Percentiles rank a stretch among this genome's conserved stretches.
phyloP scores from a whole-genome alignment of 2,888 invertebrate genomes.

The Patella pellucida region DNA sequence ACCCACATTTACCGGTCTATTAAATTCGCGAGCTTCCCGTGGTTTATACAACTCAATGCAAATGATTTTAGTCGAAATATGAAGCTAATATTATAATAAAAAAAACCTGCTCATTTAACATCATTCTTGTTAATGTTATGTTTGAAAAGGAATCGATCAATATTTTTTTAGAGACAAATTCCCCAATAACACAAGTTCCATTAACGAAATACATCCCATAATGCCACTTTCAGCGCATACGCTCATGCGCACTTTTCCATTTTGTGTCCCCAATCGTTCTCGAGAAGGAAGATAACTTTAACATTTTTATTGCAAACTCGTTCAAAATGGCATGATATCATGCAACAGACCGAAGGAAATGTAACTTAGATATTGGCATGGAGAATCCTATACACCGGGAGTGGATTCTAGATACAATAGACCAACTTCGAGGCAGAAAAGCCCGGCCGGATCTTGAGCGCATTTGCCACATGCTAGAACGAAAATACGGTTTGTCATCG shows the following conservation, averaged over 20 bases:
- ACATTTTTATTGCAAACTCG: constrained; percentile 6
- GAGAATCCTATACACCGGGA: constrained; percentile 73
- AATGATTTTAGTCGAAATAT: too few species aligned
- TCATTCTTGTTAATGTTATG: too few species aligned
- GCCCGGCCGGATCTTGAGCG: constrained; percentile 87
- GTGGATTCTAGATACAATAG: constrained; percentile 86
- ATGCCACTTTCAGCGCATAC: constrained; percentile 45
- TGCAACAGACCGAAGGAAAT: constrained; percentile 10
- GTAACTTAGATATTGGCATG: constrained; percentile 39
- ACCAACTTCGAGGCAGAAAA: constrained; percentile 85
- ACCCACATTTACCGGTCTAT: too few species aligned
- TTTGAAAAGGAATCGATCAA: too few species aligned
- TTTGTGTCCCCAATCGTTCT: constrained; percentile 36
- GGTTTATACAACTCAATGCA: too few species aligned
- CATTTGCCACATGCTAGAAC: constrained; percentile 85
- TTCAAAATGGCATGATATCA: not conserved
- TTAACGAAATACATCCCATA: constrained; percentile 39
- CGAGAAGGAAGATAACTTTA: not conserved
- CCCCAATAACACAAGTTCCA: constrained; percentile 17
- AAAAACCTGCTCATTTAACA: too few species aligned
- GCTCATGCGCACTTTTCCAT: constrained; percentile 46
- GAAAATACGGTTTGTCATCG: constrained; percentile 81
- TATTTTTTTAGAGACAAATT: too few species aligned
- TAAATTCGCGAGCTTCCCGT: too few species aligned
- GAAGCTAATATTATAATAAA: too few species aligned